Conservation (phyloP, 2,797 vertebrate species). For the Mus caroli region DNA sequence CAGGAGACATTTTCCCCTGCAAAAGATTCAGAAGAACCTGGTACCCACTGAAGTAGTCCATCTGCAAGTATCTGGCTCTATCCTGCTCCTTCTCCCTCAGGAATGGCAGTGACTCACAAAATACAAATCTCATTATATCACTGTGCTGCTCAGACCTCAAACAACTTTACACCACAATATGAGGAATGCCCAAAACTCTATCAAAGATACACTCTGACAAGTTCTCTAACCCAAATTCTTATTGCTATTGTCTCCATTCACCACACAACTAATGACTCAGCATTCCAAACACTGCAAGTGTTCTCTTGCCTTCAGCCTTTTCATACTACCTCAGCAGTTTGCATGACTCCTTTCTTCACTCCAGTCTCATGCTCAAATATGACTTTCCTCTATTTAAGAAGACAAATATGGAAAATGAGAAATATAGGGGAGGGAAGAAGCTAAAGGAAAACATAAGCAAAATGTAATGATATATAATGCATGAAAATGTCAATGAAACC, state of each 20-base stretch:
- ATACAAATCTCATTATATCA: background rate
- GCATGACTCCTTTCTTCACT: background rate
- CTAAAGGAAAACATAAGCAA: background rate
- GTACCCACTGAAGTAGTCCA: too few species aligned
- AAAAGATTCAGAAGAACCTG: background rate
- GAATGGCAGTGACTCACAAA: background rate
- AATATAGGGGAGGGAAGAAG: background rate
- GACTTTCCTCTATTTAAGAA: background rate
- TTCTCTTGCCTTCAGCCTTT: background rate
- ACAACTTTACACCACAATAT: background rate
- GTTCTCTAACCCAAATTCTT: background rate
- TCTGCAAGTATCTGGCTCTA: background rate
- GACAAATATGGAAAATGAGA: background rate
- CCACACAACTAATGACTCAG: background rate
- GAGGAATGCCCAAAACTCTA: background rate
- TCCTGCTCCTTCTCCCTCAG: background rate
- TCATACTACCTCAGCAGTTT: background rate
- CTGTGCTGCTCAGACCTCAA: background rate
- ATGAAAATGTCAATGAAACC: background rate
- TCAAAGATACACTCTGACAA: background rate
- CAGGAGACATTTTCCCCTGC: background rate
- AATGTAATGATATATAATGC: too few species aligned
- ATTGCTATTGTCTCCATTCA: background rate
- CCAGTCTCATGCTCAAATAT: slow-evolving; percentile 19
- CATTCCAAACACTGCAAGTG: background rate